Conservation (phyloP, 2,888 invertebrate species). For the Trachelus stipa region DNA sequence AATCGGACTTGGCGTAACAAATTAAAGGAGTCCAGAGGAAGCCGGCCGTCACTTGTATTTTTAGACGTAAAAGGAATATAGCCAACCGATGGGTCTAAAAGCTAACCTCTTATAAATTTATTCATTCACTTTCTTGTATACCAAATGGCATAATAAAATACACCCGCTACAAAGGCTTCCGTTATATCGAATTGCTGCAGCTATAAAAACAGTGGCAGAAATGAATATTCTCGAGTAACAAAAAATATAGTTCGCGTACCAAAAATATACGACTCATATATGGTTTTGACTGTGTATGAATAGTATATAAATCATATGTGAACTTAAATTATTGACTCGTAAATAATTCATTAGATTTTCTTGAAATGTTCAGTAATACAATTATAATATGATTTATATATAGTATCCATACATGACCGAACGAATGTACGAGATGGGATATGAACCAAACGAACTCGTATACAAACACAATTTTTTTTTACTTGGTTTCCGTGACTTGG, state of each 20-base stretch:
- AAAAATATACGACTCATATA: too few species aligned
- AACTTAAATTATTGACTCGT: too few species aligned
- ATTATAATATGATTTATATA: too few species aligned
- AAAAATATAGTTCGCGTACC: too few species aligned
- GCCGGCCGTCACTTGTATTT: background rate
- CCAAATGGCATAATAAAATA: background rate
- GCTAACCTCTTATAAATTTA: background rate
- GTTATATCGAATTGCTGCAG: background rate
- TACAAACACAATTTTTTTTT: too few species aligned
- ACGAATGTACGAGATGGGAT: too few species aligned
- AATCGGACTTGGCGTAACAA: conserved; percentile 23
- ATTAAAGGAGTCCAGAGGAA: conserved; percentile 28
- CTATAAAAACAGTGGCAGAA: background rate
- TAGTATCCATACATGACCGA: too few species aligned
- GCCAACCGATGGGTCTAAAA: background rate
- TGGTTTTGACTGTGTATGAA: too few species aligned
- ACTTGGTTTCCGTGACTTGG: background rate
- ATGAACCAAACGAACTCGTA: too few species aligned
- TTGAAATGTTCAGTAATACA: too few species aligned
- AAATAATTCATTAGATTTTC: too few species aligned
- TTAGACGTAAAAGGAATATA: background rate
- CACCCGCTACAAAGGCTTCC: background rate
- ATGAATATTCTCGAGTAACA: background rate
- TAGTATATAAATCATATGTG: too few species aligned
- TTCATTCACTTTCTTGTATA: background rate